Conservation (phyloP, 2,888 invertebrate species). For the Hypselothyrea guttata region DNA sequence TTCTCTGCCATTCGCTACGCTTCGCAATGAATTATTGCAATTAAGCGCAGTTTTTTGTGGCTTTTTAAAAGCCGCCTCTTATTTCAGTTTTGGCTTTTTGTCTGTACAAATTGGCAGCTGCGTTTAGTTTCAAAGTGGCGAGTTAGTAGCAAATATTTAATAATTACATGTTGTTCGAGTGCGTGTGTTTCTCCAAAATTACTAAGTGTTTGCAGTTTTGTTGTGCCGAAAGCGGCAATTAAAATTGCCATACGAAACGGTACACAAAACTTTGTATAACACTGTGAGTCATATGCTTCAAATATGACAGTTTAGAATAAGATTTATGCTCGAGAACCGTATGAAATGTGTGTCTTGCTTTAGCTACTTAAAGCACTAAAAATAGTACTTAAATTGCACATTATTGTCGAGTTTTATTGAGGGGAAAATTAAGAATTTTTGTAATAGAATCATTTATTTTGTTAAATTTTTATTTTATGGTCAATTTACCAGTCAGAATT, state of each 20-base stretch:
- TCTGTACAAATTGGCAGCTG: constrained; percentile 39
- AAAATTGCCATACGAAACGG: constrained; percentile 24
- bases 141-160: constrained; percentile 66
- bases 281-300: not conserved
- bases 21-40: constrained; percentile 72
- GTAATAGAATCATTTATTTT: too few species aligned
- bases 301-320: constrained; percentile 15
- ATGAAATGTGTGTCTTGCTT: not conserved
- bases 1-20: constrained; percentile 42
- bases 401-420: too few species aligned
- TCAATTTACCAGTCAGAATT: too few species aligned
- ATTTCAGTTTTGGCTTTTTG: constrained; percentile 8
- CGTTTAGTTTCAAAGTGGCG: constrained; percentile 47
- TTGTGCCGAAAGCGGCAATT: constrained; percentile 33
- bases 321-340: too few species aligned
- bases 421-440: too few species aligned
- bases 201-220: constrained; percentile 36
- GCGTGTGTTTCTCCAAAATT: constrained; percentile 19
- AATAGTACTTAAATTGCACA: not conserved
- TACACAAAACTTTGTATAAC: constrained; percentile 18
- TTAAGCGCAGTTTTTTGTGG: constrained; percentile 68
- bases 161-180: constrained; percentile 56
- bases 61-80: constrained; percentile 63
- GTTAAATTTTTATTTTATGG: too few species aligned
- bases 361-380: constrained; percentile 10